Base-by-base conservation (phyloP, 2,797 vertebrate genomes). In the Myotis pilosus region DNA sequence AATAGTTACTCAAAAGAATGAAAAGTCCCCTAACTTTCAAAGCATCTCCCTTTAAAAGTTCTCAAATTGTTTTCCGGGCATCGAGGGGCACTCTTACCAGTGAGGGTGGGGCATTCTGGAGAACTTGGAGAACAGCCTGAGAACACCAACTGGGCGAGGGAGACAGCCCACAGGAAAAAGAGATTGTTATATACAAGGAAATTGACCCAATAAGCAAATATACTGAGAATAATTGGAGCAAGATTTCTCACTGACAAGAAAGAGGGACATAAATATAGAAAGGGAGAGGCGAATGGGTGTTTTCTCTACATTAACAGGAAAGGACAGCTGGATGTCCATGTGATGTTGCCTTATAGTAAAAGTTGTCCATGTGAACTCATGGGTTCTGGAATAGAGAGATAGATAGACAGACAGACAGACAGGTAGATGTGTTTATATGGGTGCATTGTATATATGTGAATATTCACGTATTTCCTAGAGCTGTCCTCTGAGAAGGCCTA, bases 11-110 rank as follows among this genome's bases (percentile, higher is more conserved):
- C 55, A 68, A 83, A 83, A 83, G 44, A 83, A 87, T 78, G 23
- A 95, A 57, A 87, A 88, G 74, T 60, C 60, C 60, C 60, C 60
- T 30, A 30, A 6, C 5, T 62, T 30, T 75, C 78, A 92, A 94
- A 96, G 33, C 38, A 71, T 76, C 75, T 53, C 82, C 49, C 71
- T 86, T 96, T 53, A 75, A 79, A 86, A 64, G 62, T 69, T 22
- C 44, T 75, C 68, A 30, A 60, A 76, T 22, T 66, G 53, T 87
- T 76, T 86, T 79, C 28, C 3, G 6, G 2, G 13, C 17, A 28
- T 13, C 3, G 1, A 87, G 13, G 8, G 62, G 22, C 22, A 82
- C 23, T 19, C 25, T 79, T 47, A 13, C 17, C 53, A 66, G 12
- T 36, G 36, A 30, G 8, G 17, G 9, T 2, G 72, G 78, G n/a